Conservation (phyloP, 2,113 vertebrate genomes). For the Podilymbus podiceps region DNA sequence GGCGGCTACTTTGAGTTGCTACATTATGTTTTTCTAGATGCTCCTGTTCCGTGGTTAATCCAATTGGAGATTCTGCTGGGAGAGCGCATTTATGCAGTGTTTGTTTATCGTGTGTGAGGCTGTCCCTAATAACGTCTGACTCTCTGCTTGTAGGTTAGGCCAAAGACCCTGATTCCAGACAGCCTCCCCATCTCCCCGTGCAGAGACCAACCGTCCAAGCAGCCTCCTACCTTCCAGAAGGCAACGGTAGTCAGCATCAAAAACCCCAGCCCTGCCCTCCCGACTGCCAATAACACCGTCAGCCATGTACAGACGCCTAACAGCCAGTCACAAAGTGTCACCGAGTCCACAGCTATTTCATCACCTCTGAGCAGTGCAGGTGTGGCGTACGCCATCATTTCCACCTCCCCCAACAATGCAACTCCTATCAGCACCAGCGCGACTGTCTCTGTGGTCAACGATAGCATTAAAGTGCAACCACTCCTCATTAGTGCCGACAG, state of each 20-base stretch:
- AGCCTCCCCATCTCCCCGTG: slow-evolving; percentile 89
- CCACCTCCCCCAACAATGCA: slow-evolving; percentile 81
- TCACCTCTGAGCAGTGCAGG: slow-evolving; percentile 78
- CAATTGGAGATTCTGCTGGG: background rate
- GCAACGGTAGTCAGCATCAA: slow-evolving; percentile 85
- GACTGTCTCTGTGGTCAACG: slow-evolving; percentile 78
- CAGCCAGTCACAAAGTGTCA: slow-evolving; percentile 66
- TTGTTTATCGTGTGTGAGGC: background rate
- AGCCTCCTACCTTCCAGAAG: slow-evolving; percentile 84
- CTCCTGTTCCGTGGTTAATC: background rate
- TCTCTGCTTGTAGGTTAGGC: slow-evolving; percentile 86
- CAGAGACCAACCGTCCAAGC: slow-evolving; percentile 84
- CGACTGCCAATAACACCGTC: slow-evolving; percentile 93
- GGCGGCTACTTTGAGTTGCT: background rate
- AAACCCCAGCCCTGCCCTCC: slow-evolving; percentile 88
- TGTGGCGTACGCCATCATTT: slow-evolving; percentile 95
- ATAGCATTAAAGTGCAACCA: slow-evolving; percentile 87
- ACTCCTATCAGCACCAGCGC: slow-evolving; percentile 62
- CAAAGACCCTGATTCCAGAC: slow-evolving; percentile 98
- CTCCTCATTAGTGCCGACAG: slow-evolving; percentile 86
- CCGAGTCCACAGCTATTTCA: slow-evolving; percentile 52
- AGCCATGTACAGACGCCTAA: slow-evolving; percentile 77
- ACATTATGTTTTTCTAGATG: background rate
- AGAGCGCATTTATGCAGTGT: rapidly evolving
- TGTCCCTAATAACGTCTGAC: background rate